phyloP scores from a whole-genome alignment of 2,888 invertebrate genomes.

The Drosophila parthenogenetica region DNA sequence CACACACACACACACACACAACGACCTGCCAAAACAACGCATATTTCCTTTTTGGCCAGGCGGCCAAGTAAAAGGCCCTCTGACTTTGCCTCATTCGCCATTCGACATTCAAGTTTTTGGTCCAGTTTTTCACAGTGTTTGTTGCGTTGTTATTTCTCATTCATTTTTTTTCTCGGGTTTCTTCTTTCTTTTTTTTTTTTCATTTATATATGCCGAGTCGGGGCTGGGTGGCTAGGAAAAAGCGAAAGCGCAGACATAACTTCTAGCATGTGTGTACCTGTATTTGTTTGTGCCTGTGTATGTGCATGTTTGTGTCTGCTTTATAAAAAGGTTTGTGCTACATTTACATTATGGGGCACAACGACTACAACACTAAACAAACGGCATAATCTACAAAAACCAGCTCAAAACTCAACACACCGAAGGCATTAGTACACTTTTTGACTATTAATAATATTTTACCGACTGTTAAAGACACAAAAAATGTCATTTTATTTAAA shows the following conservation, averaged over 20 bases:
- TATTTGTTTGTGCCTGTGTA: slow-evolving; percentile 26
- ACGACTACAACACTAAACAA: slow-evolving; percentile 73
- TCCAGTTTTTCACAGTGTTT: slow-evolving; percentile 69
- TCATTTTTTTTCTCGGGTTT: slow-evolving; percentile 1
- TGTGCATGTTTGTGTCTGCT: slow-evolving; percentile 48
- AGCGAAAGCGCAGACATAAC: slow-evolving; percentile 79
- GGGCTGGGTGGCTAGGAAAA: slow-evolving; percentile 53
- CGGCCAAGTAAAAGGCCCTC: slow-evolving; percentile 54
- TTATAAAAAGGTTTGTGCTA: slow-evolving; percentile 81
- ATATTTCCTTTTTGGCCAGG: slow-evolving; percentile 59
- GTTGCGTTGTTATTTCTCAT: slow-evolving; percentile 57
- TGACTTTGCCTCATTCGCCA: slow-evolving; percentile 46
- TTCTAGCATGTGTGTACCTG: slow-evolving; percentile 56
- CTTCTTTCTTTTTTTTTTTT: slow-evolving; percentile 3
- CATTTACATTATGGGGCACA: slow-evolving; percentile 76
- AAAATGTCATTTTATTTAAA: background rate
- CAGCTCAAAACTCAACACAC: slow-evolving; percentile 17
- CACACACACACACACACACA: slow-evolving; percentile 21
- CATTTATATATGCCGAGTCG: slow-evolving; percentile 43
- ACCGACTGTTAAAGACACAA: background rate
- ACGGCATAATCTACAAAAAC: slow-evolving; percentile 74
- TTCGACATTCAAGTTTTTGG: slow-evolving; percentile 71
- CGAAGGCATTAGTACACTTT: slow-evolving; percentile 6
- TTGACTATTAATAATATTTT: background rate
- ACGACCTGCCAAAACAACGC: slow-evolving; percentile 62